Base-by-base conservation (phyloP, 2,113 vertebrate genomes). In the Heterotis niloticus region DNA sequence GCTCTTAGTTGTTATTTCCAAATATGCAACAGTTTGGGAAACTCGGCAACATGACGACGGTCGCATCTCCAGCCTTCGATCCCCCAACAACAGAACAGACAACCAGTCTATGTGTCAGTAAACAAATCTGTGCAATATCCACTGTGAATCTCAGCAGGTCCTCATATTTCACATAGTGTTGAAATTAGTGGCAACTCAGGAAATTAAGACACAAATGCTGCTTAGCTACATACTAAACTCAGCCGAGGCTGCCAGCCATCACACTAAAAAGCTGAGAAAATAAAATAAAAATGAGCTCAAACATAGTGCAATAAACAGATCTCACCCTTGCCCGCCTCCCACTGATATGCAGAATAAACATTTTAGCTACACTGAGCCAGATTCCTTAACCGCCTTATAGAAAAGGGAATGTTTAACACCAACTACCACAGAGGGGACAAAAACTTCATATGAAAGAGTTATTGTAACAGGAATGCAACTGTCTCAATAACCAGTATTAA, bases 331-430 rank as follows among this genome's bases (percentile, higher is more conserved):
- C 51, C 34, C 54, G 28, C 4, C 69, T 4, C 13, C 26, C 44
- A 65, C 60, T 60, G 11, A n/a, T n/a, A 64, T 10, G 18, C 52
- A 74, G 12, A n/a, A 64, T 10, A 59, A 60, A 77, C 12, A n/a
- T 51, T 16, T 51, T 76, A 13, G 34, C 34, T 57, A 18, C 11
- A 16, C 29, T 13, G 23, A 29, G 62, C 14, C 78, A 79, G 44
- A 56, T 5, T 59, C 56, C 4, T 72, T 17, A 20, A 10, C 85
- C 76, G 73, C 83, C 67, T 80, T 66, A 78, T 83, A 87, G 81
- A 87, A 87, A 85, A 59, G 84, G 90, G 91, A 92, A 92, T 91
- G 90, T 92, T 87, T 88, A 51, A 88, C 82, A 82, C 71, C 78
- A 78, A 81, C 81, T 51, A 44, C 75, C 80, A 80, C 72, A 83